A percentile compares a stretch with the other conserved stretches of the same genome.
phyloP scores from a whole-genome alignment of 2,888 invertebrate genomes.

The Colostygia pectinataria region DNA sequence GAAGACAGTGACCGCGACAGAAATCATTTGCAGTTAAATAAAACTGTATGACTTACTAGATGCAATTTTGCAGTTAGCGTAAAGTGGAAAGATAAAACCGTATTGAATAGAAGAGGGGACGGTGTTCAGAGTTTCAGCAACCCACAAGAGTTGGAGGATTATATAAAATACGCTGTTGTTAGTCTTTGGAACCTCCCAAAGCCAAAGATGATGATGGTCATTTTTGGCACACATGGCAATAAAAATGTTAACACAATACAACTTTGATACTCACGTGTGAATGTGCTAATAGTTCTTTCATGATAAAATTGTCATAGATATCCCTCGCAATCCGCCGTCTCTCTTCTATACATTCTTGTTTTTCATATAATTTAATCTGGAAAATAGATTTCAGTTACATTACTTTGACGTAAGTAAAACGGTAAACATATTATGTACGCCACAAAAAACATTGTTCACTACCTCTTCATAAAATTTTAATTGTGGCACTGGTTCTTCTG shows the following conservation, averaged over 20 bases:
- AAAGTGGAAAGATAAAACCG: conserved; percentile 13
- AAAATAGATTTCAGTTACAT: conserved; percentile 57
- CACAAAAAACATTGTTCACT: conserved; percentile 45
- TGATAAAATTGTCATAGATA: conserved; percentile 99
- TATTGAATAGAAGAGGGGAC: conserved; percentile 3
- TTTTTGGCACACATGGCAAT: not conserved
- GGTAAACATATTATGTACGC: not conserved
- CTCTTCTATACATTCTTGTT: conserved; percentile 98
- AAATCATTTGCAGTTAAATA: conserved; percentile 1
- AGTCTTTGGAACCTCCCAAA: not conserved
- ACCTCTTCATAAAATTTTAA: conserved; percentile 99
- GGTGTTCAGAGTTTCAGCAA: not conserved
- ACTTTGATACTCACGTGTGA: conserved; percentile 92
- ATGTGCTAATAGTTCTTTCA: conserved; percentile 99
- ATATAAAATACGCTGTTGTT: no score
- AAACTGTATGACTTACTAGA: conserved; percentile 4
- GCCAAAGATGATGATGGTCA: no score
- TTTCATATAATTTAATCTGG: conserved; percentile 99
- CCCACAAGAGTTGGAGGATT: not conserved
- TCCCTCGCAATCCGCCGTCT: conserved; percentile 96
- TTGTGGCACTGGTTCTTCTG: conserved; percentile 98
- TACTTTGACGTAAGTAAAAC: no score
- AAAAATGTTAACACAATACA: not conserved
- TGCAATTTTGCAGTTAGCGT: not conserved
- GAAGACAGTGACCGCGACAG: no score